These are phyloP conservation scores for Synchiropus splendidus DNA, from an alignment of 2,113 vertebrate genomes.

Conservation along the genomic window DNA sequence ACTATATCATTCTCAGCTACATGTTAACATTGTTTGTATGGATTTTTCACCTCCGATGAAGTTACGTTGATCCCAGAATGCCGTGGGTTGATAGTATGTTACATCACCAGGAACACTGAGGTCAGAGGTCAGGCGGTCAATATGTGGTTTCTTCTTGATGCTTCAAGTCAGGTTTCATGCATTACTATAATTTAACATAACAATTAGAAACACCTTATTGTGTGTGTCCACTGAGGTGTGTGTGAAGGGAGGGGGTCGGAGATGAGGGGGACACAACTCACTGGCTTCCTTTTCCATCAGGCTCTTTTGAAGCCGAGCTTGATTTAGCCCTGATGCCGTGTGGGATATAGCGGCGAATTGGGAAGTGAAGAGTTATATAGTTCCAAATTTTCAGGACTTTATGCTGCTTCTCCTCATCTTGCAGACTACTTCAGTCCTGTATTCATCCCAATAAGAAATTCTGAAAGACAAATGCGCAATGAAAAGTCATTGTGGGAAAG, in stretches of 20 bases:
- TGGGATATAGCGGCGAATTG: too few species aligned
- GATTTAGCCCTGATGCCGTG: neutral
- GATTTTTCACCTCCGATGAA: too few species aligned
- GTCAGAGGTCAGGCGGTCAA: conserved; percentile 25
- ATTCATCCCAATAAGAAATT: too few species aligned
- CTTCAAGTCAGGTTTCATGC: conserved; percentile 1
- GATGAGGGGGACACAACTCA: conserved; percentile 45
- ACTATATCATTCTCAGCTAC: too few species aligned
- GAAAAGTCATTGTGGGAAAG: conserved; percentile 6
- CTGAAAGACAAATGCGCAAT: conserved; percentile 1
- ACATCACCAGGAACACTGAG: conserved; percentile 2
- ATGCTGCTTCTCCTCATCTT: too few species aligned
- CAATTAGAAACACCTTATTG: conserved; percentile 17
- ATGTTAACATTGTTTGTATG: too few species aligned
- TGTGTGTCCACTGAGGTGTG: conserved; percentile 20
- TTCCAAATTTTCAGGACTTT: too few species aligned
- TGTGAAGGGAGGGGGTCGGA: conserved; percentile 14
- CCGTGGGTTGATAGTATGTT: neutral
- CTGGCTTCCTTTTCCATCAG: conserved; percentile 22
- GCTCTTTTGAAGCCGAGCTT: conserved; percentile 3
- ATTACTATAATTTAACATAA: conserved; percentile 26
- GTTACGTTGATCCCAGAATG: too few species aligned
- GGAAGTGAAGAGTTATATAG: too few species aligned
- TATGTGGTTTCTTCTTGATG: too few species aligned
- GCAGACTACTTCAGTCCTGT: too few species aligned